Percentiles rank a stretch among this genome's conserved stretches.
Evolutionary conservation across 1,140 invertebrate species (phyloP).

Genomic region (Drosophila leontia): DNA sequence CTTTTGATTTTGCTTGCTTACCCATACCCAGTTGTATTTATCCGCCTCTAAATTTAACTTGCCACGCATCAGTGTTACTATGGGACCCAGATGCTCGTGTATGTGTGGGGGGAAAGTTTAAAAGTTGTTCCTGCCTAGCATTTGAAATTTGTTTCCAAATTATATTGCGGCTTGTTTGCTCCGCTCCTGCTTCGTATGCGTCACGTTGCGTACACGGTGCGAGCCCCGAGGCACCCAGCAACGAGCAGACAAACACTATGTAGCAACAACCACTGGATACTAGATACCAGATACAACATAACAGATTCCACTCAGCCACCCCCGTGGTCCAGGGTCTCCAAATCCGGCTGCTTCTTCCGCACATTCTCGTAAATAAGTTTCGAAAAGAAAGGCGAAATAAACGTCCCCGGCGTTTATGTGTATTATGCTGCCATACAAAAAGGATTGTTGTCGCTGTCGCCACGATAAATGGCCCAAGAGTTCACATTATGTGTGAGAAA

Average conservation of each 20-base stretch:
- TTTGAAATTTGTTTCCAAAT: constrained; percentile 80
- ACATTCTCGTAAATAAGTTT: constrained; percentile 79
- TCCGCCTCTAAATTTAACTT: constrained; percentile 63
- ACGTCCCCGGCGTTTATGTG: constrained; percentile 47
- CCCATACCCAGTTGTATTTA: constrained; percentile 52
- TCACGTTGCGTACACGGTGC: constrained; percentile 71
- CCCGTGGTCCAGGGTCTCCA: constrained; percentile 35
- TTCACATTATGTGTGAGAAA: constrained; percentile 79
- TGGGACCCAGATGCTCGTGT: constrained; percentile 9
- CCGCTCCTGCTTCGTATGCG: constrained; percentile 66
- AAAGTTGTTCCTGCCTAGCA: constrained; percentile 79
- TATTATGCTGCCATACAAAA: constrained; percentile 57
- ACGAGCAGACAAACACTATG: constrained; percentile 33
- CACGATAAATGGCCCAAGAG: constrained; percentile 74
- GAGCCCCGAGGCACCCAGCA: constrained; percentile 28
- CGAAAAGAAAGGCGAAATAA: constrained; percentile 56
- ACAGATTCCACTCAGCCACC: constrained; percentile 7
- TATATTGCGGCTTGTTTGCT: constrained; percentile 55
- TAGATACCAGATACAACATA: constrained; percentile 23
- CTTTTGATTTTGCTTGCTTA: constrained; percentile 73
- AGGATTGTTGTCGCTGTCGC: constrained; percentile 72
- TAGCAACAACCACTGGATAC: constrained; percentile 28
- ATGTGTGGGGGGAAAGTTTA: constrained; percentile 62
- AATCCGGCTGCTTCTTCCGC: constrained; percentile 67
- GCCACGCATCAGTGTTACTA: constrained; percentile 65